Evolutionary conservation across 2,113 vertebrate species (phyloP), one percentile per base, ranked within the genome.

Genomic region (Embiotoca jacksoni): DNA sequence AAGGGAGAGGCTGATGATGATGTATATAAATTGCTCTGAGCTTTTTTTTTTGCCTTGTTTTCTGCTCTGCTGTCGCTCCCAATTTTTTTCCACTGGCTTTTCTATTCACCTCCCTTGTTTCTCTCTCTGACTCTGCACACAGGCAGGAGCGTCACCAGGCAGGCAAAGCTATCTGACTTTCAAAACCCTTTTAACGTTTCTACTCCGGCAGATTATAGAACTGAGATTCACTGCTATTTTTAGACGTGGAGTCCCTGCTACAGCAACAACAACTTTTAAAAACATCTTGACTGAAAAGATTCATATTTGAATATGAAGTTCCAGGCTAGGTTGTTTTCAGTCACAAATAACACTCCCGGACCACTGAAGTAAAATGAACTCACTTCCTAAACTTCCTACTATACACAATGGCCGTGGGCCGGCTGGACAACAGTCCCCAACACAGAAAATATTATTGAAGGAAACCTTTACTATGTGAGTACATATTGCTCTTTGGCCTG

Each of bases 371-470:
- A 54, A 86, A 87, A 72, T 84, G 55, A 92, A 85, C 84, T 91
- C 88, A 91, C 87, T 93, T 93, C 93, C 93, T 81, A 83, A 86
- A 88, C 91, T 91, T 94, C 92, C 92, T 89, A 75, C 56, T 31
- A 54, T 36, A 89, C 87, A 93, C 91, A 94, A 93, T 92, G 74
- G 91, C 66, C 10, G 15, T 15, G 55, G 75, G 62, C 66, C 81
- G 76, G 46, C 62, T 23, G 50, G 61, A 80, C 76, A 86, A 87
- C 72, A 80, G 64, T 63, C 35, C 60, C 16, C 57, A 68, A 62
- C 74, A 60, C 2, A 53, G 1, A 79, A 72, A 83, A 79, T 36
- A 49, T 50, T 65, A 35, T 32, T 59, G 36, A 80, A 72, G 66
- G 46, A 65, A 65, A 71, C 8, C 13, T 7, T 59, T 33, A 36